Percentiles rank a stretch among this genome's conserved stretches.
Evolutionary conservation across 2,888 invertebrate species (phyloP).

Genomic region (Neoascia interrupta): DNA sequence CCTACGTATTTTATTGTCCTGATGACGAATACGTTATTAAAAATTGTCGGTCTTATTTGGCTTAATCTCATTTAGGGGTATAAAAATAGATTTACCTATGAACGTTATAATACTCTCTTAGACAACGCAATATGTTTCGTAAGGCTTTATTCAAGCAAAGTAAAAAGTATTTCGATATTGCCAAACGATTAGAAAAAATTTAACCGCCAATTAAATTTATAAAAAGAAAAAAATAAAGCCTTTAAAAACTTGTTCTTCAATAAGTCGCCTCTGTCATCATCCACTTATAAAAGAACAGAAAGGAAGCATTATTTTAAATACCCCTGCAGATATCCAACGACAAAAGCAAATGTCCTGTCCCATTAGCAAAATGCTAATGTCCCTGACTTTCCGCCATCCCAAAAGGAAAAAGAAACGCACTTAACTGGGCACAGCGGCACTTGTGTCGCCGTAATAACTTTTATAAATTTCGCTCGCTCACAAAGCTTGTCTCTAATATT

Average conservation of each 20-base stretch:
- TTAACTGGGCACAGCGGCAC: slow-evolving; percentile 21
- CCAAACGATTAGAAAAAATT: no score
- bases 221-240: no score
- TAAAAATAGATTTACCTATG: no score
- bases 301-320: slow-evolving; percentile 9
- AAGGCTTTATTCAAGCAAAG: no score
- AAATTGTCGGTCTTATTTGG: no score
- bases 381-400: neutral
- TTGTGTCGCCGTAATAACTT: slow-evolving; percentile 38
- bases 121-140: no score
- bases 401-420: neutral
- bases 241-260: neutral
- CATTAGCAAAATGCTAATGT: slow-evolving; percentile 34
- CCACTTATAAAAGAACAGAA: neutral
- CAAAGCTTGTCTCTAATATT: slow-evolving; percentile 37
- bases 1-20: no score
- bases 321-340: slow-evolving; percentile 8
- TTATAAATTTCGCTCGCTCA: slow-evolving; percentile 42
- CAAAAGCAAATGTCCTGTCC: slow-evolving; percentile 9
- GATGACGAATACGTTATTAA: no score
- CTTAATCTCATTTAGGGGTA: no score
- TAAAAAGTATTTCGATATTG: no score
- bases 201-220: no score
- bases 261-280: slow-evolving; percentile 8
- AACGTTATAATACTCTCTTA: no score